A percentile compares a stretch with the other conserved stretches of the same genome.
Conservation (phyloP, 2,797 vertebrate species). For the Pristis pectinata region DNA sequence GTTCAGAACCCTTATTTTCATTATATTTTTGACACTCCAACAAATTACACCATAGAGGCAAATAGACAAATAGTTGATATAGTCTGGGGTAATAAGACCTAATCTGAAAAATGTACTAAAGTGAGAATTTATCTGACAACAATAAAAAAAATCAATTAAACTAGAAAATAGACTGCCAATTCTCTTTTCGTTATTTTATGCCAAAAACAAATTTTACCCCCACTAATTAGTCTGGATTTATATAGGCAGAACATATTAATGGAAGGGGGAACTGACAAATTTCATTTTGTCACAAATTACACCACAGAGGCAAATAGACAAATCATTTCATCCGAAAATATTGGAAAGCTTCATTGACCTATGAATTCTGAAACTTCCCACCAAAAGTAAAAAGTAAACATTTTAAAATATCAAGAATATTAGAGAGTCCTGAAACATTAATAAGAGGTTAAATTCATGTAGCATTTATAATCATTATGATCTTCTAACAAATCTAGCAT, state of each 20-base stretch:
- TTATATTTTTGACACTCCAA: background rate
- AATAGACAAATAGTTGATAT: background rate
- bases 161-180: background rate
- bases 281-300: background rate
- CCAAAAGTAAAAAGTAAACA: background rate
- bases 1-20: background rate
- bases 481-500: background rate
- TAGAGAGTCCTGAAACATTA: background rate
- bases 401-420: background rate
- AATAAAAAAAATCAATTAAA: background rate
- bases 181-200: background rate
- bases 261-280: background rate
- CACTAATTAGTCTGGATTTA: background rate
- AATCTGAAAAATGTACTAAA: background rate
- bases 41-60: background rate
- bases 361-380: background rate
- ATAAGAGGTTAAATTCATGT: background rate
- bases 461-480: background rate
- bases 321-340: background rate
- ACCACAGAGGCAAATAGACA: too few species aligned
- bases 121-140: background rate
- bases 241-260: background rate
- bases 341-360: background rate
- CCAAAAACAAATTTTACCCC: background rate
- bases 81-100: background rate